These are phyloP conservation scores for Sphaerophoria rueppellii DNA, from an alignment of 2,888 invertebrate species.

Conservation along the genomic window DNA sequence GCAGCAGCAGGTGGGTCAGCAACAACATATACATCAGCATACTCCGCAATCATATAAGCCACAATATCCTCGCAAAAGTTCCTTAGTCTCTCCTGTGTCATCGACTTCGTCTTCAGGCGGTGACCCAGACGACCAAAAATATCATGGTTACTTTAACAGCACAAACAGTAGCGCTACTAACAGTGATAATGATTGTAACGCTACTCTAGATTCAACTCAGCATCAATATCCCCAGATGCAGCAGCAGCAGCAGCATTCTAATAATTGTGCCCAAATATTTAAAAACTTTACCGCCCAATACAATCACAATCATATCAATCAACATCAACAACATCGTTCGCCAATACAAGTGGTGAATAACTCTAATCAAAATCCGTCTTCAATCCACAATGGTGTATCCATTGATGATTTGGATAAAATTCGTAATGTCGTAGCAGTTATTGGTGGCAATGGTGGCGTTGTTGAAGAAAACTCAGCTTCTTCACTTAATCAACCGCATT, in stretches of 20 bases:
- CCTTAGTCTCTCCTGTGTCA: conserved; percentile 60
- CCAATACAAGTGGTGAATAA: conserved; percentile 79
- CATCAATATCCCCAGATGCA: conserved; percentile 67
- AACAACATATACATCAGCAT: conserved; percentile 52
- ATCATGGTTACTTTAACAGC: conserved; percentile 55
- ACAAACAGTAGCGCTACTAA: conserved; percentile 39
- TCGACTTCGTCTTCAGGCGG: conserved; percentile 55
- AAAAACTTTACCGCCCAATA: conserved; percentile 64
- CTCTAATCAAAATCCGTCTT: conserved; percentile 73
- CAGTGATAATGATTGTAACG: conserved; percentile 57
- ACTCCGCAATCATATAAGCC: conserved; percentile 43
- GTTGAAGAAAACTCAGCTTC: conserved; percentile 43
- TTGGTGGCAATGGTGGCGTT: conserved; percentile 31
- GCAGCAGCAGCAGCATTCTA: conserved; percentile 59
- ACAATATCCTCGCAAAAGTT: conserved; percentile 62
- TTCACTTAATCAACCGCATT: too few species aligned
- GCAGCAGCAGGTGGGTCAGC: conserved; percentile 55
- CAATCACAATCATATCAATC: neutral
- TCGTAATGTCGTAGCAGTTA: conserved; percentile 79
- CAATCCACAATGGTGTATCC: conserved; percentile 69
- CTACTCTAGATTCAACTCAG: conserved; percentile 51
- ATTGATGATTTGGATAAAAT: conserved; percentile 79
- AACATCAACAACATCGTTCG: conserved; percentile 53
- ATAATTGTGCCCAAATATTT: conserved; percentile 51
- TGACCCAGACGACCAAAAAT: conserved; percentile 53